These are phyloP conservation scores for Ctenomys sociabilis DNA, from an alignment of 2,113 vertebrate species.

Conservation along the genomic window DNA sequence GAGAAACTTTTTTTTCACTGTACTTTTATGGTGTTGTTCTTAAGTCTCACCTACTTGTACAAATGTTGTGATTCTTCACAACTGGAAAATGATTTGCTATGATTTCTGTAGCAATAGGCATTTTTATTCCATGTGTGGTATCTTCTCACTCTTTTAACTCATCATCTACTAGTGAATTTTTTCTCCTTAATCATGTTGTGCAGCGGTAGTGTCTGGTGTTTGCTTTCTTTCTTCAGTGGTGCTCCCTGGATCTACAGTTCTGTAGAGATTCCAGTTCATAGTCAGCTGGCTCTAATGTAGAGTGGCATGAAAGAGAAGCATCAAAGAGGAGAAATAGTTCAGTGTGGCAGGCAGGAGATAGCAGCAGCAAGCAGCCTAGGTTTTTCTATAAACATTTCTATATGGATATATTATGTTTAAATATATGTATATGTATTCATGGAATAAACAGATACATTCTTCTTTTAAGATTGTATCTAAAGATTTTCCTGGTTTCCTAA, in stretches of 20 bases:
- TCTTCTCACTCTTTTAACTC: not conserved
- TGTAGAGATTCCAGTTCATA: not conserved
- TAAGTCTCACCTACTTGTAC: not conserved
- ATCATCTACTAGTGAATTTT: not conserved
- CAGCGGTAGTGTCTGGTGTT: not conserved
- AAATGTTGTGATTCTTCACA: not conserved
- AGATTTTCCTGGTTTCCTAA: conserved; percentile 22
- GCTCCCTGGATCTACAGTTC: not conserved
- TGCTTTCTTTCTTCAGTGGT: not conserved
- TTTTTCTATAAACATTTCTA: conserved; percentile 41
- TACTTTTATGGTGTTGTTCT: not conserved
- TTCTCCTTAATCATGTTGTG: not conserved
- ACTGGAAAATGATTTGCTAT: not conserved
- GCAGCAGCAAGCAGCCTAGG: not conserved
- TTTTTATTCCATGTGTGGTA: not conserved
- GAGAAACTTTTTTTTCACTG: not conserved
- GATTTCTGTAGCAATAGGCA: not conserved
- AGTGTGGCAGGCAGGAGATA: not conserved
- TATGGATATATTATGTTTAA: not conserved
- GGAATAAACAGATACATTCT: not conserved
- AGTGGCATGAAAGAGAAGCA: not conserved
- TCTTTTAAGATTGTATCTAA: conserved; percentile 22
- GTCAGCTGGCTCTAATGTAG: not conserved
- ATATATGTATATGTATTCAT: not conserved
- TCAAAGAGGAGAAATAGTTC: not conserved